These are phyloP conservation scores for Brachynemurus nebulosus DNA, from an alignment of 2,888 invertebrate species.

Conservation along the genomic window DNA sequence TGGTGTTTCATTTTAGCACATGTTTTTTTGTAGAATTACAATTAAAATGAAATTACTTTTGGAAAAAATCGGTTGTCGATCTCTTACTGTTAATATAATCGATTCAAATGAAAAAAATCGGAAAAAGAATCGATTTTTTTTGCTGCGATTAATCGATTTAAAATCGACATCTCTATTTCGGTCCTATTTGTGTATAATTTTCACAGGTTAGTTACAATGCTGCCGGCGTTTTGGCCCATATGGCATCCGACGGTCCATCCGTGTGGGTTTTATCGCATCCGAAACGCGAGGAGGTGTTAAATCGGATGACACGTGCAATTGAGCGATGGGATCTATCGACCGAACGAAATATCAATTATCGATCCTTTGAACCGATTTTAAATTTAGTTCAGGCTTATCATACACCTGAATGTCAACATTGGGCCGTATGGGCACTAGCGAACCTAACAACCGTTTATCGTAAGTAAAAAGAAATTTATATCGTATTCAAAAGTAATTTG, in stretches of 20 bases:
- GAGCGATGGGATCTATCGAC: conserved; percentile 77
- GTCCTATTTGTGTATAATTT: background rate
- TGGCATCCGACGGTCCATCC: conserved; percentile 79
- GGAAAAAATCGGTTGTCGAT: too few relatives aligned
- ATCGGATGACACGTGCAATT: conserved; percentile 67
- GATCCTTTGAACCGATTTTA: conserved; percentile 89
- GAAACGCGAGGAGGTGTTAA: conserved; percentile 53
- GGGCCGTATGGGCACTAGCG: conserved; percentile 96
- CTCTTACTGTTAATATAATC: too few relatives aligned
- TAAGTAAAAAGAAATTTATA: conserved; percentile 37
- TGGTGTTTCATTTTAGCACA: too few relatives aligned
- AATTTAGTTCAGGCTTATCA: conserved; percentile 68
- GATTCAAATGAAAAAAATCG: too few relatives aligned
- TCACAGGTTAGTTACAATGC: conserved; percentile 84
- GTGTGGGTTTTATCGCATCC: conserved; percentile 70
- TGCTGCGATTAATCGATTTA: conserved; percentile 10
- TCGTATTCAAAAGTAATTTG: too few relatives aligned
- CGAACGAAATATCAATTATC: conserved; percentile 90
- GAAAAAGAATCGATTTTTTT: too few relatives aligned
- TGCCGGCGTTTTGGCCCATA: conserved; percentile 88
- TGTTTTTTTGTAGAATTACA: too few relatives aligned
- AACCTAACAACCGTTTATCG: conserved; percentile 89
- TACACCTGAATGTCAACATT: conserved; percentile 85
- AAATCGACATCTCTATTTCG: conserved; percentile 1
- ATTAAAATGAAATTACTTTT: too few relatives aligned